Base-by-base conservation (phyloP, 2,888 invertebrate species). In the Malacosoma neustria region DNA sequence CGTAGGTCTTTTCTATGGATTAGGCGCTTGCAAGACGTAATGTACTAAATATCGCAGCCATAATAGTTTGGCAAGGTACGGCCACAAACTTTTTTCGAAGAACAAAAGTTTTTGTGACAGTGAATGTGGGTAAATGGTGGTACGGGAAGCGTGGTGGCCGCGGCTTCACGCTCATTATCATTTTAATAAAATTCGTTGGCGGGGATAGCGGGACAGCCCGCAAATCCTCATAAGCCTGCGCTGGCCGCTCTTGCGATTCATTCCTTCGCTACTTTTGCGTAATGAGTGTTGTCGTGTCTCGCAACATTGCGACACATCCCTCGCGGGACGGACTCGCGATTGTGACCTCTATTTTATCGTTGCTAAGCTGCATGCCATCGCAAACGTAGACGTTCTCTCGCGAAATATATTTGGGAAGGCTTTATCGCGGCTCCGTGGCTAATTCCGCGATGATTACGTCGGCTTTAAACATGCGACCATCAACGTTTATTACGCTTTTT, bases 401-500 rank as follows among this genome's bases (percentile, higher is more conserved):
- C 35, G 12, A 36, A 31, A 36, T 30, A 22, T 39, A 39, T 39
- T 39, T 2, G 22, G 22, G n/a, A n/a, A n/a, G 22, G 22, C 22
- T 22, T 22, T 39, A 30, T 36, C 13, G 36, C 15, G 35, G 33
- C 12, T 15, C 33, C 35, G 22, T 13, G 15, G 34, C 37, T 43
- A 39, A 39, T 34, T 37, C 37, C 33, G 14, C 15, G 33, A 43
- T 43, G 37, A 43, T 40, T 40, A 43, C 22, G 14, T 14, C 36
- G 40, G 40, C 36, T 39, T 42, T 36, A 40, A 30, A 22, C 36
- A 35, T 22, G 35, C 35, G 30, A 11, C 15, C 40, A 33, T 42
- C 35, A 42, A 39, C 38, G 35, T 37, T 38, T 37, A 42, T 37
- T 42, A 34, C 30, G 30, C 35, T 15, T 29, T 39, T 34, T 37